Conservation (phyloP, 2,888 invertebrate genomes). For the Auanema freiburgensis region DNA sequence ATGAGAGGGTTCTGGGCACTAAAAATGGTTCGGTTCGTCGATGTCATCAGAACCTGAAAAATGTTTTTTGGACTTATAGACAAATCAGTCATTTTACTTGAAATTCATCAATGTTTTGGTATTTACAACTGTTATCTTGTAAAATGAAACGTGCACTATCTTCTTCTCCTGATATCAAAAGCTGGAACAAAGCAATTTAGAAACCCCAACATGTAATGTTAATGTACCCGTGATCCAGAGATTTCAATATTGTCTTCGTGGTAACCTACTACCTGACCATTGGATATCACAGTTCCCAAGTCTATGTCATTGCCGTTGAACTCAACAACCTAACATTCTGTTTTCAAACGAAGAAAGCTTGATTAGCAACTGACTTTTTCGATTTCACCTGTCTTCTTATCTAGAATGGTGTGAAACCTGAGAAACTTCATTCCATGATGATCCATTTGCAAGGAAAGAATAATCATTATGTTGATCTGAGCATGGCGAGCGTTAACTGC, state of each 20-base stretch:
- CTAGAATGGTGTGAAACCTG: conserved; percentile 38
- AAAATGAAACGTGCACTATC: conserved; percentile 48
- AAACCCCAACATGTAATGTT: too few relatives aligned
- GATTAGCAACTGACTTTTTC: conserved; percentile 27
- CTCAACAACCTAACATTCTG: conserved; percentile 47
- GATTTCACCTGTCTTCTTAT: conserved; percentile 25
- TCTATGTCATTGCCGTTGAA: conserved; percentile 54
- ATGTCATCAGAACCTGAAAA: conserved; percentile 36
- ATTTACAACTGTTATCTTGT: conserved; percentile 51
- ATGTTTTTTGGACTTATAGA: not conserved
- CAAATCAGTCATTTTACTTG: conserved; percentile 29
- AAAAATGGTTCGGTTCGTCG: conserved; percentile 53
- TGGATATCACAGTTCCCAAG: conserved; percentile 54
- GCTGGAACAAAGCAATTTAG: conserved; percentile 32
- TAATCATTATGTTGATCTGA: conserved; percentile 54
- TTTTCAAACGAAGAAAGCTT: not conserved
- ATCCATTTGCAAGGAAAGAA: conserved; percentile 52
- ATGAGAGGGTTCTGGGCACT: conserved; percentile 60
- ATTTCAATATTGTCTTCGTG: conserved; percentile 42
- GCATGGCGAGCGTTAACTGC: conserved; percentile 14
- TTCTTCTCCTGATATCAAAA: conserved; percentile 45
- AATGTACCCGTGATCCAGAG: conserved; percentile 46
- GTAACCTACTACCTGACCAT: conserved; percentile 53
- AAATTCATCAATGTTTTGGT: conserved; percentile 54
- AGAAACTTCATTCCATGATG: conserved; percentile 52